Evolutionary conservation across 30 jellyfish, hydroid and myxozoan genomes (phyloP).

Genomic region (Chrysaora quinquecirrha): DNA sequence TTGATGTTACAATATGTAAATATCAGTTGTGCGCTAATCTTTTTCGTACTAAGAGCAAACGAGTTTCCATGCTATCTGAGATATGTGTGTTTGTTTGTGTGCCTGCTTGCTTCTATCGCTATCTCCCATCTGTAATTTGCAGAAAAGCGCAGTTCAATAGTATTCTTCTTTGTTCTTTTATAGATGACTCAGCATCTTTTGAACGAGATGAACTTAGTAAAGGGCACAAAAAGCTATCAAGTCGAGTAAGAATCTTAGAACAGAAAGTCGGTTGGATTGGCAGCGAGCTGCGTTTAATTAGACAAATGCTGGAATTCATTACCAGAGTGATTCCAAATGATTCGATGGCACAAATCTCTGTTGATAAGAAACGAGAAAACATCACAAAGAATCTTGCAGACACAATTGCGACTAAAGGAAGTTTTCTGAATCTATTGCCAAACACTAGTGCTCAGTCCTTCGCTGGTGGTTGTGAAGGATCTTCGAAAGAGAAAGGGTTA

Average conservation of each 20-base stretch:
- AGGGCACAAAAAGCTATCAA: slow-evolving; percentile 3
- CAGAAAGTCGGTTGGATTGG: slow-evolving; percentile 53
- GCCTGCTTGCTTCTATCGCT: background rate
- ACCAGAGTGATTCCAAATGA: slow-evolving; percentile 15
- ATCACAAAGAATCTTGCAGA: background rate
- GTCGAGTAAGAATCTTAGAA: slow-evolving; percentile 33
- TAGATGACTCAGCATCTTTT: slow-evolving; percentile 26
- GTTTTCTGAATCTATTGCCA: background rate
- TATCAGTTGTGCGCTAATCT: background rate
- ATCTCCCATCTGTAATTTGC: background rate
- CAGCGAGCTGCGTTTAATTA: slow-evolving; percentile 39
- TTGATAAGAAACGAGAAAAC: background rate
- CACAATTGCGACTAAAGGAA: background rate
- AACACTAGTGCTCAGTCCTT: background rate
- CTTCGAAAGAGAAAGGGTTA: background rate
- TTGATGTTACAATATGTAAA: background rate
- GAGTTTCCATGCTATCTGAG: background rate
- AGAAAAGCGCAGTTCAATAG: background rate
- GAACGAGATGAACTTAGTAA: background rate
- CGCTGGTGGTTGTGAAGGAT: background rate
- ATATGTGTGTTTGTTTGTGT: background rate
- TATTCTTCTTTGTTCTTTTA: background rate
- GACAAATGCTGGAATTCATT: slow-evolving; percentile 39
- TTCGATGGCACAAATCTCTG: background rate
- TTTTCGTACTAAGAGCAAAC: background rate